phyloP scores from a whole-genome alignment of 2,113 vertebrate genomes.

The Ochotona princeps region DNA sequence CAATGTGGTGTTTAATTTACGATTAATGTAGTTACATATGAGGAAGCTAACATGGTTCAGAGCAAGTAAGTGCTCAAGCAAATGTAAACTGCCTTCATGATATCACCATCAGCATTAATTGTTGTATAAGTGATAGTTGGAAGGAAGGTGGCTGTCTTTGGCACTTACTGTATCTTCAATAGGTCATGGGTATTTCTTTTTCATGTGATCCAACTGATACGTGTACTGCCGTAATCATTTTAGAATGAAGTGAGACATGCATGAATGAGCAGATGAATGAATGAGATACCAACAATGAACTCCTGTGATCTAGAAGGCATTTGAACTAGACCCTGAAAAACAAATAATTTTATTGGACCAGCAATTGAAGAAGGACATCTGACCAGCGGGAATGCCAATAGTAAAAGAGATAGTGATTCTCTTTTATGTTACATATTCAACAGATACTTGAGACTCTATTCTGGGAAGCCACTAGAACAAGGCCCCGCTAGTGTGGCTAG shows the following conservation, averaged over 20 bases:
- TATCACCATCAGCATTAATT: neutral
- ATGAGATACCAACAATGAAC: neutral
- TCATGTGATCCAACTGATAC: neutral
- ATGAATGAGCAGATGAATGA: neutral
- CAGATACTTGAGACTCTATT: neutral
- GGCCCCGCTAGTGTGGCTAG: neutral
- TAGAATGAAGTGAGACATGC: neutral
- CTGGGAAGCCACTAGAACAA: neutral
- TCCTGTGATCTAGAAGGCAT: neutral
- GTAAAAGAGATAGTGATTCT: neutral
- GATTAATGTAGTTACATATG: neutral
- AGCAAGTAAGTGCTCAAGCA: neutral
- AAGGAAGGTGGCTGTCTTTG: neutral
- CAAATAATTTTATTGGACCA: neutral
- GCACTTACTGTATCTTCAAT: neutral
- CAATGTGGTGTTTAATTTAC: neutral
- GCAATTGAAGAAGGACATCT: neutral
- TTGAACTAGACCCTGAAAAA: neutral
- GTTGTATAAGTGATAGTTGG: neutral
- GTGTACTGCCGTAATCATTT: neutral
- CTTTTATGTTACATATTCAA: neutral
- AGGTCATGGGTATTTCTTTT: neutral
- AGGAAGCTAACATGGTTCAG: neutral
- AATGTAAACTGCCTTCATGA: neutral
- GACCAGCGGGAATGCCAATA: neutral